phyloP scores from a whole-genome alignment of 1,140 invertebrate species.

The Macrostomum lignano region DNA sequence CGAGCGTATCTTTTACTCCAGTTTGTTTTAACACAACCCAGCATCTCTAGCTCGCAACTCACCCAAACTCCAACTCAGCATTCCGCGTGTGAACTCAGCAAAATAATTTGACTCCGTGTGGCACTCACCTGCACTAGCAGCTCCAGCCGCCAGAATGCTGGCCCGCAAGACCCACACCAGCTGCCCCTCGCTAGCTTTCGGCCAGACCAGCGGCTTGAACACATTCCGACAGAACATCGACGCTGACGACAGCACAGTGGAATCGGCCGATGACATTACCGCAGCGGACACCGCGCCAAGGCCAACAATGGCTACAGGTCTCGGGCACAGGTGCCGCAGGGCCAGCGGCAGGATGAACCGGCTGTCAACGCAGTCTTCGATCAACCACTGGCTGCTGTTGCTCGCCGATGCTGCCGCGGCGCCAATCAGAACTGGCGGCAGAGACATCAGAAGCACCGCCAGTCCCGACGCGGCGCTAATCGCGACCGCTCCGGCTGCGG shows the following conservation, averaged over 20 bases:
- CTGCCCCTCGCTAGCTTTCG: slow-evolving; percentile 29
- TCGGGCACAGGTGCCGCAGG: slow-evolving; percentile 66
- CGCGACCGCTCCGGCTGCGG: slow-evolving; percentile 59
- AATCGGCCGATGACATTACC: slow-evolving; percentile 92
- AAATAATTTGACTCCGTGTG: too few relatives aligned
- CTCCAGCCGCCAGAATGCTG: too few relatives aligned
- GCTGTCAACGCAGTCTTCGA: too few relatives aligned
- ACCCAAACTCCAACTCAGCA: too few relatives aligned
- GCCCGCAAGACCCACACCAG: too few relatives aligned
- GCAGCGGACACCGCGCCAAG: slow-evolving; percentile 87
- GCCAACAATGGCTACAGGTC: slow-evolving; percentile 71
- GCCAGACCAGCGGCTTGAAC: slow-evolving; percentile 75
- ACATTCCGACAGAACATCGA: slow-evolving; percentile 95
- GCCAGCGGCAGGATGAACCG: slow-evolving; percentile 85
- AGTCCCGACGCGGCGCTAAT: slow-evolving; percentile 79
- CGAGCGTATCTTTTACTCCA: too few relatives aligned
- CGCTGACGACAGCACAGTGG: slow-evolving; percentile 71
- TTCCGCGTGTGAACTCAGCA: too few relatives aligned
- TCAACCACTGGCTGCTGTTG: too few relatives aligned
- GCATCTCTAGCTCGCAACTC: too few relatives aligned
- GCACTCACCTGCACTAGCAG: too few relatives aligned
- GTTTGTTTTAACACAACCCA: too few relatives aligned
- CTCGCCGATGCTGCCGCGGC: slow-evolving; percentile 74
- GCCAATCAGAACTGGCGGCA: slow-evolving; percentile 76
- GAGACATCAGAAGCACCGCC: slow-evolving; percentile 76